phyloP scores from a whole-genome alignment of 2,888 invertebrate species.

The Diarsia mendica region DNA sequence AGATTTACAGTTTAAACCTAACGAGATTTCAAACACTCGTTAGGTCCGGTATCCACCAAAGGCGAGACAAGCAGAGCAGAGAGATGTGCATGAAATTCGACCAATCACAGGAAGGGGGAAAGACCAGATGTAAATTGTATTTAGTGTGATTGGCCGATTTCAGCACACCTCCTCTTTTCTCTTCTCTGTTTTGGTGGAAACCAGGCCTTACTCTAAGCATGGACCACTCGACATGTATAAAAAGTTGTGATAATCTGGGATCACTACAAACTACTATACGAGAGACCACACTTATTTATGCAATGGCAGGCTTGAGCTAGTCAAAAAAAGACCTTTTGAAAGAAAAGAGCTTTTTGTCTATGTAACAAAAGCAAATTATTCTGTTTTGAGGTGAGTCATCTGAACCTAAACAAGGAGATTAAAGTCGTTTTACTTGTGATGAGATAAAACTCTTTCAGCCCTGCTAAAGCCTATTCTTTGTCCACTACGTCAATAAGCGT shows the following conservation, averaged over 20 bases:
- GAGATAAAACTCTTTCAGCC: not conserved
- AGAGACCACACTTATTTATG: not conserved
- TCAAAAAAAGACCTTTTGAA: not conserved
- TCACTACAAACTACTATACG: not conserved
- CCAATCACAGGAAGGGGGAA: too few species aligned
- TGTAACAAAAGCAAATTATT: not conserved
- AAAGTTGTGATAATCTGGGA: not conserved
- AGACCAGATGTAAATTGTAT: too few species aligned
- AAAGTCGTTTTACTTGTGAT: not conserved
- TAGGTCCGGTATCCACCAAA: too few species aligned
- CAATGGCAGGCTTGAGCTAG: not conserved
- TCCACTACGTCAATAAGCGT: not conserved
- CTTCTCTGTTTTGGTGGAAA: too few species aligned
- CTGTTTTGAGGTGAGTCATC: not conserved
- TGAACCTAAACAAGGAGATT: not conserved
- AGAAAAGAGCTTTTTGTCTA: not conserved
- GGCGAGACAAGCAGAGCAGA: too few species aligned
- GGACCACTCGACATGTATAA: not conserved
- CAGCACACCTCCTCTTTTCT: too few species aligned
- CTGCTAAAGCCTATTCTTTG: not conserved
- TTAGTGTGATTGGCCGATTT: too few species aligned
- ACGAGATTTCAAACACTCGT: not conserved
- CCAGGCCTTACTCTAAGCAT: not conserved
- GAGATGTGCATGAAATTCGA: too few species aligned
- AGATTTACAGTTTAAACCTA: not conserved